Evolutionary conservation across 1,140 invertebrate species (phyloP).

Genomic region (Drosophila yakuba): DNA sequence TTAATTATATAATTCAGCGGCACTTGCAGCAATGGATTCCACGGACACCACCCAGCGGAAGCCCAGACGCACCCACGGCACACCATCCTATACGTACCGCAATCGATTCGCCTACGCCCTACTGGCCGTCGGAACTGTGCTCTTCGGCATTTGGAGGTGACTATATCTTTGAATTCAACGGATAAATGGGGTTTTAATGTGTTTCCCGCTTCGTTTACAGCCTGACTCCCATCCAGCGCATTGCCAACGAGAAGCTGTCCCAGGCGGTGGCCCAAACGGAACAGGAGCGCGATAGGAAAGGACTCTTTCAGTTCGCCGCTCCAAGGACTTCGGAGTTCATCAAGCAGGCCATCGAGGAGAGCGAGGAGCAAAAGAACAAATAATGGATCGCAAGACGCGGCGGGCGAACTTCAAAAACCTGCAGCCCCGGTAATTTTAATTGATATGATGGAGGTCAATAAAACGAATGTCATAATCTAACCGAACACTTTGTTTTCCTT

Average conservation of each 20-base stretch:
- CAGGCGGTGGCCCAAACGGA: slow-evolving; percentile 30
- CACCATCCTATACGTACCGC: slow-evolving; percentile 71
- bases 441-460: slow-evolving; percentile 40
- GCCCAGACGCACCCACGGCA: slow-evolving; percentile 78
- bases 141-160: slow-evolving; percentile 71
- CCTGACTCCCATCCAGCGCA: slow-evolving; percentile 63
- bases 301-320: slow-evolving; percentile 60
- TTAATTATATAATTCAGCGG: slow-evolving; percentile 67
- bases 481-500: slow-evolving; percentile 26
- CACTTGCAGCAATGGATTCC: slow-evolving; percentile 64
- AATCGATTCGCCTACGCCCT: slow-evolving; percentile 77
- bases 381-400: slow-evolving; percentile 69
- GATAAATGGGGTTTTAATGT: not conserved
- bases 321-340: slow-evolving; percentile 54
- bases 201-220: slow-evolving; percentile 12
- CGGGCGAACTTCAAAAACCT: slow-evolving; percentile 74
- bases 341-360: slow-evolving; percentile 60
- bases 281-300: slow-evolving; percentile 62
- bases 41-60: slow-evolving; percentile 74
- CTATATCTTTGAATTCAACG: not conserved
- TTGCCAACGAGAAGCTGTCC: slow-evolving; percentile 59
- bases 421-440: slow-evolving; percentile 59
- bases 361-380: slow-evolving; percentile 56
- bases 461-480: slow-evolving; percentile 47
- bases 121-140: slow-evolving; percentile 50